Conservation (phyloP, 2,113 vertebrate genomes). For the Callipepla californica region DNA sequence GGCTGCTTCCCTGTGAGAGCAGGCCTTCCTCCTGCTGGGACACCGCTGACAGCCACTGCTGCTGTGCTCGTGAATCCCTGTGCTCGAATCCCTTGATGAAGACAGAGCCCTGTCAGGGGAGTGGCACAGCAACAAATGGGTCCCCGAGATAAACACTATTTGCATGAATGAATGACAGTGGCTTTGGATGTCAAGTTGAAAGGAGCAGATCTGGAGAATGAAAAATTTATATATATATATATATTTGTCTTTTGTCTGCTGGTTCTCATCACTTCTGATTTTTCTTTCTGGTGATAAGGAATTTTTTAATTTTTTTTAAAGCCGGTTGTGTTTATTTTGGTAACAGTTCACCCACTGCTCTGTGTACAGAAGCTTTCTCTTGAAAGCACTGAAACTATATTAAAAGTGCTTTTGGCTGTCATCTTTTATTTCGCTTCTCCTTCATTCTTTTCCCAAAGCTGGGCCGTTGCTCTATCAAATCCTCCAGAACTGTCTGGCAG, state of each 20-base stretch:
- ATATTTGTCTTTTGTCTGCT: background rate
- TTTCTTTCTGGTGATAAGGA: constrained; percentile 56
- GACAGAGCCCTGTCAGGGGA: constrained; percentile 44
- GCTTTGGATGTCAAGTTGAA: constrained; percentile 50
- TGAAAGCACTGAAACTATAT: constrained; percentile 64
- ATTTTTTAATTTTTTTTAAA: constrained; percentile 24
- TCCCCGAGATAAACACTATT: constrained; percentile 46
- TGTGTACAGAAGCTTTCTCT: constrained; percentile 62
- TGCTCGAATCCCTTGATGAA: constrained; percentile 25
- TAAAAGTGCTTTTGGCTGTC: constrained; percentile 69
- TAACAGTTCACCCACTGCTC: constrained; percentile 53
- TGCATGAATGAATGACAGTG: constrained; percentile 47
- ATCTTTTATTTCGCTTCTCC: constrained; percentile 62
- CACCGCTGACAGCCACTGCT: background rate
- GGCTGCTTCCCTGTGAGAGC: background rate
- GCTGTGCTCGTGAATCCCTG: background rate
- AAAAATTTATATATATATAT: constrained; percentile 26
- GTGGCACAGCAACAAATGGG: constrained; percentile 47
- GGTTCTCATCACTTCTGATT: constrained; percentile 38
- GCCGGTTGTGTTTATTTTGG: constrained; percentile 63
- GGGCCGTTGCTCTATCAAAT: constrained; percentile 45
- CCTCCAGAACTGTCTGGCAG: constrained; percentile 58
- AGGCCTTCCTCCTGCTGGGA: background rate
- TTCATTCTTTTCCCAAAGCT: constrained; percentile 63
- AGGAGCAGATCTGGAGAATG: constrained; percentile 33